Conservation (phyloP, 2,797 vertebrate species). For the Artibeus lituratus region DNA sequence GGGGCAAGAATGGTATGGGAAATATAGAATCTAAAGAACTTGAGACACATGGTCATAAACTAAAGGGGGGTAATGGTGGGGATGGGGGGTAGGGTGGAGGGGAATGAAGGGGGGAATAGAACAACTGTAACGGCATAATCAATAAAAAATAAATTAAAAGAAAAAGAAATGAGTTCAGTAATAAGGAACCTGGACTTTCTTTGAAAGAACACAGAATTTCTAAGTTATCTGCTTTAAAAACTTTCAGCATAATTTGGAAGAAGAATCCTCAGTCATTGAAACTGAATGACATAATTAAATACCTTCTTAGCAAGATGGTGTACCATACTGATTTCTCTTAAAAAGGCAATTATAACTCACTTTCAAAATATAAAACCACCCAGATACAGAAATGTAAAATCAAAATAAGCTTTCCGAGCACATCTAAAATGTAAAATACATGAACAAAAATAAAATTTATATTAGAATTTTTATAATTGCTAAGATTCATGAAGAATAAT, state of each 20-base stretch:
- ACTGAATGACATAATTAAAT: background rate
- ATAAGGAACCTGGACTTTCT: background rate
- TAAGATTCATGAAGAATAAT: background rate
- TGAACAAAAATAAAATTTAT: slow-evolving; percentile 24
- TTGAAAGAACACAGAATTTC: background rate
- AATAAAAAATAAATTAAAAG: no score
- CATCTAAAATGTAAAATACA: slow-evolving; percentile 17
- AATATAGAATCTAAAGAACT: no score
- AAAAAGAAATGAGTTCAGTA: background rate
- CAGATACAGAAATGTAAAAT: slow-evolving; percentile 30
- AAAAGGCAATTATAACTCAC: slow-evolving; percentile 18
- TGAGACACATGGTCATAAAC: no score
- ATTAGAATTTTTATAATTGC: background rate
- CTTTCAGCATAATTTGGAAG: background rate
- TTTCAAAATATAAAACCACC: slow-evolving; percentile 30
- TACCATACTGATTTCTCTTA: background rate
- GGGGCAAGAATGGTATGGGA: no score
- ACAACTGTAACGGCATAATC: no score
- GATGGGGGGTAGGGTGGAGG: no score
- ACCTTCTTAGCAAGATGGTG: background rate
- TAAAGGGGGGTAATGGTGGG: no score
- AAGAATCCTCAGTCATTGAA: background rate
- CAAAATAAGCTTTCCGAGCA: slow-evolving; percentile 7
- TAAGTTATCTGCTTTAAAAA: background rate
- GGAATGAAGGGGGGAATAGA: no score